Base-by-base conservation (phyloP, 2,888 invertebrate species). In the Lochmaea capreae region DNA sequence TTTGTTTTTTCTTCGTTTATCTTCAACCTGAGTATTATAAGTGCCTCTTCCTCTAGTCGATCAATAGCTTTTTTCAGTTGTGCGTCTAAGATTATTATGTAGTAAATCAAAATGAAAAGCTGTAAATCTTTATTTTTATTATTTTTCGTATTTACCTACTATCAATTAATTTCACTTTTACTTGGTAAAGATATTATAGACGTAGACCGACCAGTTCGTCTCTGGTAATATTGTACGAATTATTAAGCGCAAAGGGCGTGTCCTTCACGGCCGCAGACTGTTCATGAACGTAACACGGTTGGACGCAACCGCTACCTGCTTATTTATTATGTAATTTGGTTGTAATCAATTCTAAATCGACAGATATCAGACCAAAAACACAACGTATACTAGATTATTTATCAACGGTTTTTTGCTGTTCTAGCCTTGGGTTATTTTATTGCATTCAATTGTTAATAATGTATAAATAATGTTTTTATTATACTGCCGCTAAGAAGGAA, bases 241-340 rank as follows among this genome's bases (percentile, higher is more conserved):
- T 65, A 71, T 65, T 65, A 65, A 71, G 71, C 26, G 65, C 71
- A 65, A 46, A 71, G 46, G 65, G 65, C 65, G 65, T 65, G 71
- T 71, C 65, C 71, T 71, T 71, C 58, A 46, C 43, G 58, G 65
- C 65, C 70, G 65, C 70, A 71, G 69, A 69, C 66, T 69, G 73
- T 73, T 69, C 69, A 70, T 54, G 69, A 33, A 70, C 73, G 73
- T 73, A 73, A 73, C 69, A 71, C 76, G 76, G 73, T 71, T 76
- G 76, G 70, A 65, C 74, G 74, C 67, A 58, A 66, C 68, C 66
- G 71, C 73, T 76, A 75, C 76, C 74, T 76, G 76, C 67, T 72
- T 66, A 75, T 75, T 76, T 76, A 74, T 73, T 73, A 75, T 71
- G 65, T 75, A 76, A 75, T 76, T 76, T 72, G 69, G 67, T 62